A percentile compares a stretch with the other conserved stretches of the same genome.
These are phyloP conservation scores for Tridacna gigas DNA, from an alignment of 2,888 invertebrate species.

Conservation along the genomic window DNA sequence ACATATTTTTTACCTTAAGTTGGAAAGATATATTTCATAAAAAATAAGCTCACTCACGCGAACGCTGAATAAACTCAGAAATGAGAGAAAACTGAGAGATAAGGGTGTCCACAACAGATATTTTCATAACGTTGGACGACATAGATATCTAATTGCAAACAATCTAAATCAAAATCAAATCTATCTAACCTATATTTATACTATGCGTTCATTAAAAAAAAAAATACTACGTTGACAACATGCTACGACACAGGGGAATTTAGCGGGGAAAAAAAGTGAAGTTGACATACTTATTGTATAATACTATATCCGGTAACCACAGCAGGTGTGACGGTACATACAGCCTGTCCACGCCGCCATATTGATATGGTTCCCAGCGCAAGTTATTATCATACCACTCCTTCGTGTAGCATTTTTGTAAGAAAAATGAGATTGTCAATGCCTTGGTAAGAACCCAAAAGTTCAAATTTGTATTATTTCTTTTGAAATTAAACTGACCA, in stretches of 20 bases:
- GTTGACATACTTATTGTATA: conserved; percentile 84
- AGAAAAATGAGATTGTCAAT: conserved; percentile 4
- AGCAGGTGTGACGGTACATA: conserved; percentile 95
- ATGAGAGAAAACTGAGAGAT: not conserved
- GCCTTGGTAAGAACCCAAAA: too few species aligned
- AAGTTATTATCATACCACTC: conserved; percentile 93
- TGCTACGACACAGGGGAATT: conserved; percentile 13
- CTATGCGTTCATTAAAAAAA: too few species aligned
- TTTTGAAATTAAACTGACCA: too few species aligned
- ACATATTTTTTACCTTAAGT: too few species aligned
- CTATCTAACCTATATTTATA: too few species aligned
- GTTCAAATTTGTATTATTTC: too few species aligned
- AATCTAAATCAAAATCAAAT: too few species aligned
- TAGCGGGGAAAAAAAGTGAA: not conserved
- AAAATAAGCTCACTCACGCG: too few species aligned
- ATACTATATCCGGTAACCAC: conserved; percentile 84
- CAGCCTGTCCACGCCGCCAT: conserved; percentile 96
- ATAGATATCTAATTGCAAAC: not conserved
- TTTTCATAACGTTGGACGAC: not conserved
- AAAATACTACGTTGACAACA: not conserved
- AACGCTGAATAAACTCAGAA: too few species aligned
- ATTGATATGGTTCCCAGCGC: conserved; percentile 97
- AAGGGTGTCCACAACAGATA: not conserved
- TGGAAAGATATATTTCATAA: too few species aligned
- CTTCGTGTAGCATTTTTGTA: conserved; percentile 56